These are phyloP conservation scores for Sycon ciliatum DNA, from an alignment of 37 sponge, comb jelly and placozoan genomes.

Conservation along the genomic window DNA sequence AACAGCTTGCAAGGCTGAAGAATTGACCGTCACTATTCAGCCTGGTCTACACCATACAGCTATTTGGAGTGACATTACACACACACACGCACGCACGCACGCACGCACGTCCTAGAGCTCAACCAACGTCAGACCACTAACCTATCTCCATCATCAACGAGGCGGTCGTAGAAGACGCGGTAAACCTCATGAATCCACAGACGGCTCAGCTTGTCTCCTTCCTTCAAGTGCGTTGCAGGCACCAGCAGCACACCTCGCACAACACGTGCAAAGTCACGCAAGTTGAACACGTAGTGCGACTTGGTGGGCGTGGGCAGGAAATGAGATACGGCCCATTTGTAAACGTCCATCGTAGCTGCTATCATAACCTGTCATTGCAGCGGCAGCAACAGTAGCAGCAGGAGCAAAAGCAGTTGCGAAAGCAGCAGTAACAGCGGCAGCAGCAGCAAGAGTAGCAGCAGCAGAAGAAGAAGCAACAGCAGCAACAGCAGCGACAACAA, in stretches of 20 bases:
- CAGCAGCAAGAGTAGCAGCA: too few relatives aligned
- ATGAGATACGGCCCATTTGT: conserved; percentile 66
- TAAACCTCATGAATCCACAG: conserved; percentile 96
- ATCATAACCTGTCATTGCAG: conserved; percentile 82
- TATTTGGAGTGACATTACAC: too few relatives aligned
- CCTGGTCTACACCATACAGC: too few relatives aligned
- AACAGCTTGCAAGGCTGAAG: too few relatives aligned
- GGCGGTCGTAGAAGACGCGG: conserved; percentile 90
- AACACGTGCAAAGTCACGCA: conserved; percentile 93
- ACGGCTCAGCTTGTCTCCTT: conserved; percentile 78
- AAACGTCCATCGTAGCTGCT: conserved; percentile 81
- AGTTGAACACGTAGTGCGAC: conserved; percentile 96
- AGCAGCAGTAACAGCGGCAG: too few relatives aligned
- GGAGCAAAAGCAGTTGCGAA: too few relatives aligned
- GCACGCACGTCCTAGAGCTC: not conserved
- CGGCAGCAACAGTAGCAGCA: too few relatives aligned
- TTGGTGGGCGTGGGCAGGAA: conserved; percentile 96
- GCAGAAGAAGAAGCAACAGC: too few relatives aligned
- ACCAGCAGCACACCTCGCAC: conserved; percentile 74
- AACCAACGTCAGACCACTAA: not conserved
- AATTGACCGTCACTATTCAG: too few relatives aligned
- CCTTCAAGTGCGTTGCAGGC: conserved; percentile 67
- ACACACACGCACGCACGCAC: too few relatives aligned
- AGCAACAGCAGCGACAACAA: too few relatives aligned
- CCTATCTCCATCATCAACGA: conserved; percentile 78